Percentiles rank a stretch among this genome's conserved stretches.
phyloP scores from a whole-genome alignment of 2,797 vertebrate genomes.

The Neomorphus geoffroyi region DNA sequence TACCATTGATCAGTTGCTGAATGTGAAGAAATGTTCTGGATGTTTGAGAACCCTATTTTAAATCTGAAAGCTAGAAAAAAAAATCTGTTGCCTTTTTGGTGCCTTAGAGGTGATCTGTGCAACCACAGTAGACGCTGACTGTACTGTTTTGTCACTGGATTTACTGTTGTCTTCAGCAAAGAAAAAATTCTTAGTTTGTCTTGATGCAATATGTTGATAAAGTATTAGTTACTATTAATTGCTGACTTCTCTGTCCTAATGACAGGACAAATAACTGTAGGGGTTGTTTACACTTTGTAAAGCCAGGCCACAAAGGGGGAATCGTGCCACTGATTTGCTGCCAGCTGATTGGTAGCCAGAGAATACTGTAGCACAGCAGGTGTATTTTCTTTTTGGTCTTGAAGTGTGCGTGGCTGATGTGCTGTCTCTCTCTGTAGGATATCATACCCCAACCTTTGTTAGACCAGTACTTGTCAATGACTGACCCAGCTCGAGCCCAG shows the following conservation, averaged over 20 bases:
- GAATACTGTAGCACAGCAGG: background rate
- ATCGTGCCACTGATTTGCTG: background rate
- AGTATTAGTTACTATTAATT: background rate
- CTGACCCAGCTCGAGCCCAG: slow-evolving; percentile 76
- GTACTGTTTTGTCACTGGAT: background rate
- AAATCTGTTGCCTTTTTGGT: background rate
- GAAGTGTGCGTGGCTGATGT: background rate
- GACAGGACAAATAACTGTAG: background rate
- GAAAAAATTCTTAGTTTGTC: background rate
- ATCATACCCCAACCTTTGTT: slow-evolving; percentile 79
- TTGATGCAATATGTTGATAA: background rate
- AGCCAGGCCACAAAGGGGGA: background rate
- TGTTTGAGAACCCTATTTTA: background rate
- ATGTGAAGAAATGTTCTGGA: background rate
- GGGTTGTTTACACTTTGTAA: background rate
- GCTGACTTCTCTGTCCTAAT: background rate
- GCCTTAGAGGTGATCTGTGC: background rate
- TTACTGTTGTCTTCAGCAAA: background rate
- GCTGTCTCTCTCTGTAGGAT: slow-evolving; percentile 57
- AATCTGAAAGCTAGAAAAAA: background rate
- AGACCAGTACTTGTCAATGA: slow-evolving; percentile 79
- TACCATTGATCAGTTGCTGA: background rate
- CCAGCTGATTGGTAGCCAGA: background rate
- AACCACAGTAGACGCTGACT: background rate
- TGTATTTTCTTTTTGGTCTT: background rate